Conservation (phyloP, 2,113 vertebrate species). For the Halcyon malimbica region DNA sequence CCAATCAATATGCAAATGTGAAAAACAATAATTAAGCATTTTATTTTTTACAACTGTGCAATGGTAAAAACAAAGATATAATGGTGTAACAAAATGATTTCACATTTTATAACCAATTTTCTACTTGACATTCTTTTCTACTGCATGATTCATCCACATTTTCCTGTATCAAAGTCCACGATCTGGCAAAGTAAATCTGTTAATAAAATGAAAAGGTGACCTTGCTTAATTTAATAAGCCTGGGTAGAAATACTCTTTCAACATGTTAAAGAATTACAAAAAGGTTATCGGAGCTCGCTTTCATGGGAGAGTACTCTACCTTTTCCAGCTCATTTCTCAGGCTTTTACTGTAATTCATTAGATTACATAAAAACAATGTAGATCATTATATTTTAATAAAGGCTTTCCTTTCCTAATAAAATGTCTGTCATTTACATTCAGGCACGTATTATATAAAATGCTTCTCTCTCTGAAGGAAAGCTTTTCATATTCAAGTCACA, state of each 20-base stretch:
- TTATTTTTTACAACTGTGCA: not conserved
- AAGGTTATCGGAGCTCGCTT: conserved; percentile 58
- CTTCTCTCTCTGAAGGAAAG: not conserved
- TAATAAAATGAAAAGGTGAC: conserved; percentile 74
- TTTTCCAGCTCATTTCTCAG: conserved; percentile 64
- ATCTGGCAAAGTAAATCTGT: conserved; percentile 56
- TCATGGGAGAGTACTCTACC: conserved; percentile 57
- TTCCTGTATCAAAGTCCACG: conserved; percentile 31
- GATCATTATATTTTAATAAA: conserved; percentile 63
- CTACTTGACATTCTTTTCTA: conserved; percentile 47
- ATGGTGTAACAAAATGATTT: conserved; percentile 8
- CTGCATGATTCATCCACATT: conserved; percentile 9
- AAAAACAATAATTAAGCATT: conserved; percentile 5
- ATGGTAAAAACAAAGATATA: not conserved
- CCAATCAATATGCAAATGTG: conserved; percentile 3
- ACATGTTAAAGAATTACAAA: conserved; percentile 64
- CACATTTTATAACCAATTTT: conserved; percentile 47
- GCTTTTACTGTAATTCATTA: conserved; percentile 60
- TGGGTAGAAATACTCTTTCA: conserved; percentile 68
- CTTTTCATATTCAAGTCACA: not conserved
- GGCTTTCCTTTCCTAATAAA: conserved; percentile 52
- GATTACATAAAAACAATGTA: conserved; percentile 59
- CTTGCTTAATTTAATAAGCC: conserved; percentile 71
- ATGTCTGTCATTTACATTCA: conserved; percentile 56
- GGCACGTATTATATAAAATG: not conserved